Evolutionary conservation across 2,113 vertebrate species (phyloP).

Genomic region (Hepsetus odoe): DNA sequence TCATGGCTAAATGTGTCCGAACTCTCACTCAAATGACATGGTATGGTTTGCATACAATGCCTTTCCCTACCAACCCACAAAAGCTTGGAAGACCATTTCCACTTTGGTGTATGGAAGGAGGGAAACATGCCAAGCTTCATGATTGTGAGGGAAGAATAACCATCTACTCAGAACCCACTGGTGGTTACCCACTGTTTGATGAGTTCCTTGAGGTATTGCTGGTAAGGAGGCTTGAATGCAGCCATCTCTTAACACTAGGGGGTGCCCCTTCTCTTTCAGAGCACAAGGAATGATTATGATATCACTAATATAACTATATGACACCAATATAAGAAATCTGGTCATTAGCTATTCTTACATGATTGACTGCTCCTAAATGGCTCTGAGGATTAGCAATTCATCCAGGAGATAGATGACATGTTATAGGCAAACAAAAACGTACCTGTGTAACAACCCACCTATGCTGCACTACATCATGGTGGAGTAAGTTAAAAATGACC

Average conservation of each 20-base stretch:
- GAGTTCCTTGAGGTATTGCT: not conserved
- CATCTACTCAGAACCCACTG: not conserved
- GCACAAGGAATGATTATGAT: conserved; percentile 24
- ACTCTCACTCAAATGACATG: too few relatives aligned
- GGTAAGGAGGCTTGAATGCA: not conserved
- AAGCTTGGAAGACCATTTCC: too few relatives aligned
- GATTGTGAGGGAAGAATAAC: not conserved
- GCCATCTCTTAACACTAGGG: conserved; percentile 72
- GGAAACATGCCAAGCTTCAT: not conserved
- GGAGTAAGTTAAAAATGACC: conserved; percentile 14
- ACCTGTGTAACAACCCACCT: conserved; percentile 33
- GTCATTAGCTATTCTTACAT: conserved; percentile 39
- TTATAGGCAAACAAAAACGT: conserved; percentile 35
- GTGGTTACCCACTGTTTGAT: not conserved
- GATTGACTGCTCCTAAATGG: conserved; percentile 38
- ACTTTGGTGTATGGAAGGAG: not conserved
- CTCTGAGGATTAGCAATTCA: conserved; percentile 31
- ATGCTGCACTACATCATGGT: conserved; percentile 6
- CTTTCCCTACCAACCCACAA: too few relatives aligned
- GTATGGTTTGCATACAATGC: too few relatives aligned
- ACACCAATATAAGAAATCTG: conserved; percentile 43
- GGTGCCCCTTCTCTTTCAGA: conserved; percentile 73
- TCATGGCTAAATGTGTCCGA: too few relatives aligned
- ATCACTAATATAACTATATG: conserved; percentile 17
- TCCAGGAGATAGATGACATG: conserved; percentile 32